Percentiles rank a stretch among this genome's conserved stretches.
phyloP scores from a whole-genome alignment of 1,140 invertebrate genomes.

The Phymastichus coffea region DNA sequence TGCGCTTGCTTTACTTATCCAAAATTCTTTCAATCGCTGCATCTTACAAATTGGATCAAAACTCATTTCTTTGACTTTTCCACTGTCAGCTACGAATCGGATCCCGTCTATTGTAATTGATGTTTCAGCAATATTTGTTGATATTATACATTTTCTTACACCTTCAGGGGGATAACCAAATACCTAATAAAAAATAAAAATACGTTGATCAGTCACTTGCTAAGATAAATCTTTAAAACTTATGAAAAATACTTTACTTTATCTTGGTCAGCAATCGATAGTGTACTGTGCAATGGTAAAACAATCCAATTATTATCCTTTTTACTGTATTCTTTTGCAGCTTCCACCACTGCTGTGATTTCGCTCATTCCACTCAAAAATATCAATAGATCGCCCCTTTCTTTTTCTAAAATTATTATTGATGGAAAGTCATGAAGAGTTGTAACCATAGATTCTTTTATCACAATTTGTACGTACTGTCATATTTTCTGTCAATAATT shows the following conservation, averaged over 20 bases:
- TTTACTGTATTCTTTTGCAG: constrained; percentile 80
- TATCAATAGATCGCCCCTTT: constrained; percentile 93
- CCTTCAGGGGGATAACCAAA: constrained; percentile 97
- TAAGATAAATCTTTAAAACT: background rate
- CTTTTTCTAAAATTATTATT: constrained; percentile 59
- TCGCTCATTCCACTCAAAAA: constrained; percentile 96
- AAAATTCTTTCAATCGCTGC: constrained; percentile 89
- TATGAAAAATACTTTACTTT: constrained; percentile 71
- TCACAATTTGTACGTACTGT: constrained; percentile 56
- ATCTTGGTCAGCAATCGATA: constrained; percentile 94
- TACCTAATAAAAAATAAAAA: constrained; percentile 62
- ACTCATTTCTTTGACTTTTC: constrained; percentile 97
- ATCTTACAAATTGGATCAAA: constrained; percentile 88
- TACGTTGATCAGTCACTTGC: background rate
- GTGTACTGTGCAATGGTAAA: constrained; percentile 89
- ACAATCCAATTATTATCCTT: constrained; percentile 88
- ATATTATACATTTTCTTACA: constrained; percentile 94
- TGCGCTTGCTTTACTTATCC: constrained; percentile 95
- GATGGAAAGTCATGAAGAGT: constrained; percentile 3
- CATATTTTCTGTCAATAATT: constrained; percentile 87
- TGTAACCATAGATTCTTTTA: constrained; percentile 3
- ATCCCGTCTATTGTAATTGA: constrained; percentile 99
- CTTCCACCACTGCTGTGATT: constrained; percentile 88
- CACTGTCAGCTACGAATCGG: constrained; percentile 95
- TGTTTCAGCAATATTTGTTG: constrained; percentile 99